Evolutionary conservation across 2,888 invertebrate species (phyloP), one percentile per base, ranked within the genome.

Genomic region (Dynastes hyllus): DNA sequence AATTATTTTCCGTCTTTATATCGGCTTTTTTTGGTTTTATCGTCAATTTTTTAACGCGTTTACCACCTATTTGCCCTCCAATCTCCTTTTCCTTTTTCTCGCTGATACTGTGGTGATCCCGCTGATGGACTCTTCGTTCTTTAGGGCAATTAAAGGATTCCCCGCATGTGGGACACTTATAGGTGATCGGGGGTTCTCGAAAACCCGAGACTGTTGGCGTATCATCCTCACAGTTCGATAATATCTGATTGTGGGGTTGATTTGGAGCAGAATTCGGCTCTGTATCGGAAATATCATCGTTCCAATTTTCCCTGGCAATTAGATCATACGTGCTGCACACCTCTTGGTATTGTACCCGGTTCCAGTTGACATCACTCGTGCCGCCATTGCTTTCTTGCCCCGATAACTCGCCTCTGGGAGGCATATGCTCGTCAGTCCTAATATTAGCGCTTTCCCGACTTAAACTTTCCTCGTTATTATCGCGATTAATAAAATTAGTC

Each of bases 371-470:
- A 83, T 95, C 95, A 86, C 94, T 94, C 83, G 94, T 94, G 84
- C 94, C 88, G 11, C 95, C 95, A 86, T 95, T 94, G 89, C 95
- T 95, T 87, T 96, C 96, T 87, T 96, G 96, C 16, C 95, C 96
- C 13, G 95, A 96, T 61, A 96, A 91, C 89, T 96, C 96, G 0
- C 96, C 96, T 81, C 95, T 92, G 0, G 96, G 94, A 53, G 96
- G 96, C 95, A 96, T 96, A 82, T 94, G 93, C 88, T 96, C 96
- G 86, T 96, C 96, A 0, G 96, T 93, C 83, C 95, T 92, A 85
- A 96, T 96, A 87, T 96, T 94, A 67, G 95, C 89, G 83, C 91
- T 91, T 78, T 90, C 90, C 2, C 89, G 88, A 6, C 87, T 87
- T 80, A 86, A 82, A 76, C 86, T 87, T 80, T 87, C 87, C 71